Percentiles rank a stretch among this genome's conserved stretches.
These are phyloP conservation scores for Rhamnusium bicolor DNA, from an alignment of 2,888 invertebrate species.

Conservation along the genomic window DNA sequence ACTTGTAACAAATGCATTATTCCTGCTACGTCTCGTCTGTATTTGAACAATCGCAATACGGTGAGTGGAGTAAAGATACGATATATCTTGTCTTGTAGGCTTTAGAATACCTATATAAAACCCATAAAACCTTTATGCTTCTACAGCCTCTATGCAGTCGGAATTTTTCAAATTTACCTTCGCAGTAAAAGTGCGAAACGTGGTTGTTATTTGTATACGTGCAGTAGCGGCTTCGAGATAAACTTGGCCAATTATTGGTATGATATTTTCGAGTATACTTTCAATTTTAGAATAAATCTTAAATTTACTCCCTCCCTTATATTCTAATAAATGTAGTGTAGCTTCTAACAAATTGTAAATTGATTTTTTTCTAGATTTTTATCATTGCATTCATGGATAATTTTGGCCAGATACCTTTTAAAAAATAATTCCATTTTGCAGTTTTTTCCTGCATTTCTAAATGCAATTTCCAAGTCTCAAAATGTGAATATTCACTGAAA, in stretches of 20 bases:
- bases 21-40: slow-evolving; percentile 13
- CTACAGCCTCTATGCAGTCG: slow-evolving; percentile 5
- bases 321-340: no score
- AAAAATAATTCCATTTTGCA: no score
- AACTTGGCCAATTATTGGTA: background rate
- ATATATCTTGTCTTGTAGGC: slow-evolving; percentile 3
- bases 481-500: no score
- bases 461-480: no score
- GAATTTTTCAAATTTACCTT: slow-evolving; percentile 6
- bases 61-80: slow-evolving; percentile 6
- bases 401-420: no score
- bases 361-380: no score
- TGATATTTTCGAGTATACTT: no score
- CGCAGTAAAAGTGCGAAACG: background rate
- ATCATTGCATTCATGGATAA: no score
- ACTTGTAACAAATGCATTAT: slow-evolving; percentile 7
- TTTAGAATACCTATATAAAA: background rate
- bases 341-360: no score
- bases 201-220: background rate
- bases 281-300: no score
- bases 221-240: background rate
- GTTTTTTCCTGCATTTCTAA: no score
- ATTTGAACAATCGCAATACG: slow-evolving; percentile 18
- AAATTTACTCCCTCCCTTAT: no score
- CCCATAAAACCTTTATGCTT: slow-evolving; percentile 4